Evolutionary conservation across 2,797 vertebrate species (phyloP).

Genomic region (Hephaestus fuliginosus): DNA sequence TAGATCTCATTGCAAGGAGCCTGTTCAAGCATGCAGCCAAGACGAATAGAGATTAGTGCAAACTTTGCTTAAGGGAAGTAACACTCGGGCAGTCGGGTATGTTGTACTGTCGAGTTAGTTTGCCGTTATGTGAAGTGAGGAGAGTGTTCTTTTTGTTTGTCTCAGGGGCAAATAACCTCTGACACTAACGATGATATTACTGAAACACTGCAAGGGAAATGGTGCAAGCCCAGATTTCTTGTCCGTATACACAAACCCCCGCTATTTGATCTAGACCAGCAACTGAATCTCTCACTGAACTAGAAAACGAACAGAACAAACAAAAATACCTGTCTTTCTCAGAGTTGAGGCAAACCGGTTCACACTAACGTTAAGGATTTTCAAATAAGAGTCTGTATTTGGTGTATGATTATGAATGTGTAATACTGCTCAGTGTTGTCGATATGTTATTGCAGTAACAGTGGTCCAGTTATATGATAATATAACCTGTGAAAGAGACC

Average conservation of each 20-base stretch:
- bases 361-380: neutral
- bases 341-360: neutral
- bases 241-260: constrained; percentile 13
- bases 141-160: constrained; percentile 53
- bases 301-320: neutral
- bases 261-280: constrained; percentile 24
- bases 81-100: constrained; percentile 53
- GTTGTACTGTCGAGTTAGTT: constrained; percentile 56
- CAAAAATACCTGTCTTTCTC: neutral
- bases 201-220: constrained; percentile 45
- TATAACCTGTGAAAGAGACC: neutral
- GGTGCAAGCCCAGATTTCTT: constrained; percentile 31
- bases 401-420: too few relatives aligned
- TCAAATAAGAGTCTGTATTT: neutral
- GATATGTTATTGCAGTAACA: neutral
- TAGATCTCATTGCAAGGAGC: constrained; percentile 52
- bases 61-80: constrained; percentile 72
- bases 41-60: constrained; percentile 61
- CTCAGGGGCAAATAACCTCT: constrained; percentile 58
- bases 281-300: neutral
- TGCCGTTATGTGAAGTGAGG: constrained; percentile 48
- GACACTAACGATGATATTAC: constrained; percentile 64
- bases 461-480: neutral
- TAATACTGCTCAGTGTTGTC: neutral
- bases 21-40: constrained; percentile 50